Conservation (phyloP, 2,113 vertebrate genomes). For the Uria aalge region DNA sequence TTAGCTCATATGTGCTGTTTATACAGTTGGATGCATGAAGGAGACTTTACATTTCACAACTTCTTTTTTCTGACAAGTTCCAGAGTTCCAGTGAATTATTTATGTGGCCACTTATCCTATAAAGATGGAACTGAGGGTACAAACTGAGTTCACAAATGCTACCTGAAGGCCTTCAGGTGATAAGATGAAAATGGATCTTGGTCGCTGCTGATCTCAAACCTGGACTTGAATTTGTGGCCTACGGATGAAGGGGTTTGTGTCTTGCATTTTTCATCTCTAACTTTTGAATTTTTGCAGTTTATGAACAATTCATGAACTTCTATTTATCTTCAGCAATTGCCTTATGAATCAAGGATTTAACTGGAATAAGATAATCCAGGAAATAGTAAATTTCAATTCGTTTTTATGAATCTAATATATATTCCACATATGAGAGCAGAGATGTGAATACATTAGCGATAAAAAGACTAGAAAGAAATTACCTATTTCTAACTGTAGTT, state of each 20-base stretch:
- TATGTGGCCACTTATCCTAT: not conserved
- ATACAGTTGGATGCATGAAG: not conserved
- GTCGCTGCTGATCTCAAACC: not conserved
- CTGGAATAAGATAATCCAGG: constrained; percentile 58
- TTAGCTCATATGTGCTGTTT: not conserved
- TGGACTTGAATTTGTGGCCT: not conserved
- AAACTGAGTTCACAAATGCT: not conserved
- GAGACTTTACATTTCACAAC: constrained; percentile 23
- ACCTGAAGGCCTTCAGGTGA: not conserved
- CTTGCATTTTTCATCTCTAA: constrained; percentile 16
- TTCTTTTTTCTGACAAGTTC: constrained; percentile 31
- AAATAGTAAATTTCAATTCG: constrained; percentile 56
- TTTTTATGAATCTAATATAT: constrained; percentile 52
- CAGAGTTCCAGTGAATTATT: constrained; percentile 2
- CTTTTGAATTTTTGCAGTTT: constrained; percentile 27
- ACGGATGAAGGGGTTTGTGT: not conserved
- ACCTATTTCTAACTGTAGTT: not conserved
- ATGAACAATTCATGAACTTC: constrained; percentile 59
- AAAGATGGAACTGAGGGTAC: not conserved
- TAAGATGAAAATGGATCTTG: constrained; percentile 25
- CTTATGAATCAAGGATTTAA: constrained; percentile 46
- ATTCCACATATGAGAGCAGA: not conserved
- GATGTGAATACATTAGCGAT: constrained; percentile 27
- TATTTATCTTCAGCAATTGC: constrained; percentile 57
- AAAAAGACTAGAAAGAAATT: constrained; percentile 49